Percentiles rank a stretch among this genome's conserved stretches.
phyloP scores from a whole-genome alignment of 2,888 invertebrate species.

The Marronus borbonicus region DNA sequence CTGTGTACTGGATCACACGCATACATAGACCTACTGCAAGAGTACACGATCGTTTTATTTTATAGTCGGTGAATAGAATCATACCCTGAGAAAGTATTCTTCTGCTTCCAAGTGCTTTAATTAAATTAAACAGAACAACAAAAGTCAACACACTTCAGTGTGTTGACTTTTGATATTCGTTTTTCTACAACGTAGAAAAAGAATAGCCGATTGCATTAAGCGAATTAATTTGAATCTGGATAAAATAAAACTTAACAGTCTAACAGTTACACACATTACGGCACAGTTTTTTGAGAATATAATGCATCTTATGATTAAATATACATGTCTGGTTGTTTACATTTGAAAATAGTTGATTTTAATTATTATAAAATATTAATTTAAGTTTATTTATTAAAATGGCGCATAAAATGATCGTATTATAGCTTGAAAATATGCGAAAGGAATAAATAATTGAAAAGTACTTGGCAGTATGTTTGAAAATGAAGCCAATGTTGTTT shows the following conservation, averaged over 20 bases:
- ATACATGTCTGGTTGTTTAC: too few relatives aligned
- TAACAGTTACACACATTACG: not conserved
- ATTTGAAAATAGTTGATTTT: too few relatives aligned
- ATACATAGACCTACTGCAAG: not conserved
- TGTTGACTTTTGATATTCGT: conserved; percentile 4
- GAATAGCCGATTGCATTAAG: conserved; percentile 8
- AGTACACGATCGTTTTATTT: not conserved
- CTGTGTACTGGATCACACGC: not conserved
- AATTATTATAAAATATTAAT: too few relatives aligned
- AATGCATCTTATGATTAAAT: too few relatives aligned
- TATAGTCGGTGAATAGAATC: conserved; percentile 15
- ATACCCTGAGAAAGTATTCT: conserved; percentile 14
- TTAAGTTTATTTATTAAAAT: too few relatives aligned
- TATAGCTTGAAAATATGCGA: too few relatives aligned
- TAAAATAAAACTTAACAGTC: conserved; percentile 12
- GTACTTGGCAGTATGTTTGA: too few relatives aligned
- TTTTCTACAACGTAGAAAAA: not conserved
- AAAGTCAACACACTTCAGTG: too few relatives aligned
- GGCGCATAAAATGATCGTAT: too few relatives aligned
- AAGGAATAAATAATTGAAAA: too few relatives aligned
- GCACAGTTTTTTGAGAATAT: not conserved
- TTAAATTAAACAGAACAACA: conserved; percentile 48
- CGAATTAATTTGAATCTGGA: conserved; percentile 4
- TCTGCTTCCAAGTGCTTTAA: conserved; percentile 46
- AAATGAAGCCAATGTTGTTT: too few relatives aligned